Percentiles rank a stretch among this genome's conserved stretches.
These are phyloP conservation scores for Hoplostethus atlanticus DNA, from an alignment of 2,797 vertebrate species.

Conservation along the genomic window DNA sequence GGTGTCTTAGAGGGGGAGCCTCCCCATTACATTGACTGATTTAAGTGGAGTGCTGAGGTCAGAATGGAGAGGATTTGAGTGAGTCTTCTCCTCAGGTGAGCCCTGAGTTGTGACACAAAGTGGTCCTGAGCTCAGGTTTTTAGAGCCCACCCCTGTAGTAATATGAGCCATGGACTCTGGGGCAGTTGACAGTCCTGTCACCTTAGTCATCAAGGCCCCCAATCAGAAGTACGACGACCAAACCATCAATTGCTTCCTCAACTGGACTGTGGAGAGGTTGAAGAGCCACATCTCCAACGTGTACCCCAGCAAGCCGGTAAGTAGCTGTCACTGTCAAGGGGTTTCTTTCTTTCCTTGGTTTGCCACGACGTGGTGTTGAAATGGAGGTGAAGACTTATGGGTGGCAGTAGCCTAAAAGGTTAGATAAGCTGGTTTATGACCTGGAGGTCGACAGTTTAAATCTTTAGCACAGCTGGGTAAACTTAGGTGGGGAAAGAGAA, in stretches of 20 bases:
- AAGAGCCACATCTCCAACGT: constrained; percentile 93
- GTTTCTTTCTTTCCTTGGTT: background rate
- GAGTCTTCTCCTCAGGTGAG: constrained; percentile 51
- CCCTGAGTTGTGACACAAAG: constrained; percentile 49
- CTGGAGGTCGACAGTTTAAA: no score
- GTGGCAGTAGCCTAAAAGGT: background rate
- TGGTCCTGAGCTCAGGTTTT: constrained; percentile 38
- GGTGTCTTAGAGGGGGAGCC: constrained; percentile 46
- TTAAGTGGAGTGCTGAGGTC: constrained; percentile 25
- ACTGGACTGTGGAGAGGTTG: constrained; percentile 95
- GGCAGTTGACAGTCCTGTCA: constrained; percentile 89
- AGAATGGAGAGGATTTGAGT: constrained; percentile 62
- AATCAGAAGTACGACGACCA: constrained; percentile 98
- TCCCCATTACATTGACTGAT: constrained; percentile 11
- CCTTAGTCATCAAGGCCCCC: constrained; percentile 94
- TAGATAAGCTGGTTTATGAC: no score
- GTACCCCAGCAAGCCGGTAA: constrained; percentile 95
- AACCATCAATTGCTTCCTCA: constrained; percentile 93
- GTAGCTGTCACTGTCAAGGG: constrained; percentile 18
- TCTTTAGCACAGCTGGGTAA: no score
- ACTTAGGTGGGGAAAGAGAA: no score
- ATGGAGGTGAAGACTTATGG: background rate
- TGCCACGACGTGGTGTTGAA: background rate
- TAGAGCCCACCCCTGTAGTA: constrained; percentile 52
- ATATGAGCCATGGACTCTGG: constrained; percentile 88